Percentiles rank a stretch among this genome's conserved stretches.
Conservation (phyloP, 1,140 invertebrate genomes). For the Glossosoma conforme region DNA sequence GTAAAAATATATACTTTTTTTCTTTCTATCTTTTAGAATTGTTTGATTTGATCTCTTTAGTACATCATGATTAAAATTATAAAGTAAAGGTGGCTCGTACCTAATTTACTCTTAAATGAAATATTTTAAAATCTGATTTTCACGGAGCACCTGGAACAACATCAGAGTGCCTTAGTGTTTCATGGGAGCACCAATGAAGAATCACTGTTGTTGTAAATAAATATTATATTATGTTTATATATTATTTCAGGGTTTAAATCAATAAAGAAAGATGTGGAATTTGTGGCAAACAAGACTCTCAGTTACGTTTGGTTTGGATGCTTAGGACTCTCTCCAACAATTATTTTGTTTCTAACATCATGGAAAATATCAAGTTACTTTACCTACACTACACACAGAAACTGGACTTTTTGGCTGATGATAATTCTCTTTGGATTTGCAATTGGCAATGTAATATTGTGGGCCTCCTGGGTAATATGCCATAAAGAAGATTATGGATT, state of each 20-base stretch:
- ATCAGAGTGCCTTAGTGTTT: too few species aligned
- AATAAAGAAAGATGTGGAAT: conserved; percentile 51
- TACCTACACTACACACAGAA: conserved; percentile 9
- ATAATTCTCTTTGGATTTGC: conserved; percentile 42
- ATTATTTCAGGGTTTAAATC: conserved; percentile 40
- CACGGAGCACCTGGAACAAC: too few species aligned
- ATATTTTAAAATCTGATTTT: too few species aligned
- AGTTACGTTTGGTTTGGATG: conserved; percentile 43
- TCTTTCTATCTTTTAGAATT: too few species aligned
- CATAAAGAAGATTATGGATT: conserved; percentile 43
- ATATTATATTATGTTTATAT: conserved; percentile 16
- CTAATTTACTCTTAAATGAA: too few species aligned
- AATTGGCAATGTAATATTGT: conserved; percentile 40
- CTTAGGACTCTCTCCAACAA: conserved; percentile 45
- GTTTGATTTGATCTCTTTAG: too few species aligned
- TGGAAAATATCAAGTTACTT: conserved; percentile 34
- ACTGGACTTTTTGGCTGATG: conserved; percentile 33
- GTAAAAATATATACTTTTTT: too few species aligned
- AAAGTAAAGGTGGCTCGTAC: too few species aligned
- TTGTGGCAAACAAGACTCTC: conserved; percentile 48
- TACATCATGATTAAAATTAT: too few species aligned
- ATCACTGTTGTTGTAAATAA: too few species aligned
- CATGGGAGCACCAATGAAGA: too few species aligned
- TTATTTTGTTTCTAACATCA: conserved; percentile 40
- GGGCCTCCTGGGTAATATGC: conserved; percentile 41